Percentiles rank a stretch among this genome's conserved stretches.
phyloP scores from a whole-genome alignment of 2,888 invertebrate species.

The Antheraea yamamai region DNA sequence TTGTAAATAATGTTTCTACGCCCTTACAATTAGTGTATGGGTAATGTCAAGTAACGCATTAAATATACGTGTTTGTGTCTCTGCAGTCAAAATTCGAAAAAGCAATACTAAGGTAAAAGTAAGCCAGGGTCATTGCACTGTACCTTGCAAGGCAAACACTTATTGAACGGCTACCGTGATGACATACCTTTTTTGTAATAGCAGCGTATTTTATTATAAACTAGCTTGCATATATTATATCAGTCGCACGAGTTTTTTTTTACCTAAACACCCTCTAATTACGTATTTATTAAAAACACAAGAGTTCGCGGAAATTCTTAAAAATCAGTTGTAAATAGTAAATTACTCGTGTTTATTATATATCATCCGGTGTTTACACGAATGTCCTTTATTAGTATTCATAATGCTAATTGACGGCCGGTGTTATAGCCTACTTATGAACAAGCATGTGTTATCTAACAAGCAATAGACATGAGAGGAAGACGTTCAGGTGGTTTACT shows the following conservation, averaged over 20 bases:
- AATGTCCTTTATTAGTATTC: too few relatives aligned
- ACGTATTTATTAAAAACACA: too few relatives aligned
- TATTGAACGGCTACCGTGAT: constrained; percentile 14
- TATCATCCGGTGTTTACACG: too few relatives aligned
- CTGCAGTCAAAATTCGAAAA: constrained; percentile 7
- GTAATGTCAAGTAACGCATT: not conserved
- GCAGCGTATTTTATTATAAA: not conserved
- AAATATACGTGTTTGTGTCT: not conserved
- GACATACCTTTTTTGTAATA: constrained; percentile 16
- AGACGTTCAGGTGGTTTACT: too few relatives aligned
- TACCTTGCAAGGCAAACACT: not conserved
- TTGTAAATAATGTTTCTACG: not conserved
- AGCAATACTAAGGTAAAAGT: constrained; percentile 19
- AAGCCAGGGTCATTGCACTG: constrained; percentile 23
- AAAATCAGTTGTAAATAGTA: too few relatives aligned
- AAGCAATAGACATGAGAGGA: too few relatives aligned
- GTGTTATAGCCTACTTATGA: too few relatives aligned
- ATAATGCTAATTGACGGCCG: too few relatives aligned
- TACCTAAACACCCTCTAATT: not conserved
- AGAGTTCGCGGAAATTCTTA: too few relatives aligned
- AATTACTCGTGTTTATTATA: too few relatives aligned
- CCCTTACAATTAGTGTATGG: not conserved
- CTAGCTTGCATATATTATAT: not conserved
- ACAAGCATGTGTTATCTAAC: too few relatives aligned
- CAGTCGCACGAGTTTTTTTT: not conserved